Percentiles rank a stretch among this genome's conserved stretches.
Conservation (phyloP, 2,888 invertebrate genomes). For the Odontocolon sp. region DNA sequence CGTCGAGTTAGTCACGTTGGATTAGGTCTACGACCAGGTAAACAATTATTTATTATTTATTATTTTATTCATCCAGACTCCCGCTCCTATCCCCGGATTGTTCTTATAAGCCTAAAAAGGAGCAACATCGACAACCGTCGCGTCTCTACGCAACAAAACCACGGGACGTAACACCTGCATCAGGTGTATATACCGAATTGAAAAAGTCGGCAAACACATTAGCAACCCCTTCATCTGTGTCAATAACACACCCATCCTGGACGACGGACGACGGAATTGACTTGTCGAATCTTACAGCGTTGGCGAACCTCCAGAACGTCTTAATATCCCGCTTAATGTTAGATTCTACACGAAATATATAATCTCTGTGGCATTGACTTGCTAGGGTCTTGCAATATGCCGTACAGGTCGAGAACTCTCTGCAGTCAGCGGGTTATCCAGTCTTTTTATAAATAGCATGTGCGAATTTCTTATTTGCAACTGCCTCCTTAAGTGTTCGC, state of each 20-base stretch:
- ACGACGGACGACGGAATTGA: not conserved
- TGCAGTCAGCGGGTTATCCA: not conserved
- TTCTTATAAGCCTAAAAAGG: too few species aligned
- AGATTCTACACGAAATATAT: not conserved
- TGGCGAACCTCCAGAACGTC: constrained; percentile 1
- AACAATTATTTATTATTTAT: too few species aligned
- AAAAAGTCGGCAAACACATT: not conserved
- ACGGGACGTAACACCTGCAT: not conserved
- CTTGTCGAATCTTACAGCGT: not conserved
- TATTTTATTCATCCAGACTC: too few species aligned
- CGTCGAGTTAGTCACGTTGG: too few species aligned
- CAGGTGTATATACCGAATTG: not conserved
- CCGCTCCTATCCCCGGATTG: too few species aligned
- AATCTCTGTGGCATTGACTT: not conserved
- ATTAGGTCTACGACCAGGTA: too few species aligned
- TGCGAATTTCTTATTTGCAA: not conserved
- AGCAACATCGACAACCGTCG: too few species aligned
- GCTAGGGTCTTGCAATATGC: too few species aligned
- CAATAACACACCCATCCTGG: not conserved
- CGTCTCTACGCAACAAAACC: too few species aligned
- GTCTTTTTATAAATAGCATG: not conserved
- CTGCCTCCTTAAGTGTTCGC: not conserved
- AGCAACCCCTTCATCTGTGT: not conserved
- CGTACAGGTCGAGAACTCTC: not conserved
- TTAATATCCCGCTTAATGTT: not conserved